Base-by-base conservation (phyloP, 2,888 invertebrate species). In the Drosophila affinis region DNA sequence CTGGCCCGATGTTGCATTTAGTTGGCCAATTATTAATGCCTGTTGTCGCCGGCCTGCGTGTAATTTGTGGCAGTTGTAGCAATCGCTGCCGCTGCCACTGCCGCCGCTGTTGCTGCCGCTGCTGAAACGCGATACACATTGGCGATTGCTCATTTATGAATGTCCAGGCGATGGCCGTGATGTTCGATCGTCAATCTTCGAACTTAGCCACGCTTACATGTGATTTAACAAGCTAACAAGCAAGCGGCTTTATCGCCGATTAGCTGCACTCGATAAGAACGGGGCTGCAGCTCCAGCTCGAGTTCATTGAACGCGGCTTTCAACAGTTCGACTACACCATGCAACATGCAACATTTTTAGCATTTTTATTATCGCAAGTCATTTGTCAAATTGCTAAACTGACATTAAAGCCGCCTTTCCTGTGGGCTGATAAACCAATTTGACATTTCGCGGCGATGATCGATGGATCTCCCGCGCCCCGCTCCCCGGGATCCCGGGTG, bases 381-480 rank as follows among this genome's bases (percentile, higher is more conserved):
- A 85, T 85, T 85, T 85, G 85, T 85, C 85, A 85, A 85, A 87
- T 84, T 87, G 76, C 82, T 81, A 78, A 84, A 87, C 87, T 86
- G 85, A 87, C 85, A 86, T 86, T 86, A 85, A 85, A 81, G 76
- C 85, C 63, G 79, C 76, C 76, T 74, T 75, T 67, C 67, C 67
- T 78, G 77, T 76, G 76, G 74, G 67, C 79, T 81, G 83, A 84
- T 86, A 84, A 84, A 83, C 77, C 79, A 86, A 83, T 81, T 84
- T 84, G 83, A 86, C 83, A 84, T 84, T 83, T 84, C 52, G 79
- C 74, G 60, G 67, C 84, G 81, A 84, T 84, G 83, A 84, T 84
- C 83, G 83, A 84, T 84, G 82, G 80, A 68, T 85, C 63, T 85
- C 63, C 72, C 46, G 39, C 62, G 56, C 52, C 44, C 56, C 55